Conservation (phyloP, 2,113 vertebrate species). For the Centrocercus urophasianus region DNA sequence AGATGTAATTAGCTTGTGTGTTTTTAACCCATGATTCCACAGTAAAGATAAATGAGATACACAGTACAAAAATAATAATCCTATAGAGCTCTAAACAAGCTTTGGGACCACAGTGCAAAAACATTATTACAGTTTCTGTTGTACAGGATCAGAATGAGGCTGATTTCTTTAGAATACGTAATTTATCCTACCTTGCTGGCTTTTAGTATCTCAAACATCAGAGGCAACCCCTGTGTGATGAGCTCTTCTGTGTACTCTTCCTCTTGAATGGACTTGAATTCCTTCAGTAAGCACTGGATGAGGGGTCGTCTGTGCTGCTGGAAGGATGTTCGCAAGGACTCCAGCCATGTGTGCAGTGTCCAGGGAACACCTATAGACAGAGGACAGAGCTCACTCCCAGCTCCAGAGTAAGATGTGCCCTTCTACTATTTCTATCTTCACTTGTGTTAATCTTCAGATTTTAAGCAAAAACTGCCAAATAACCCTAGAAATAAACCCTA, state of each 20-base stretch:
- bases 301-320: conserved; percentile 92
- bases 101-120: not conserved
- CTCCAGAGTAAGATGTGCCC: not conserved
- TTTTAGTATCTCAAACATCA: conserved; percentile 96
- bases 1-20: not conserved
- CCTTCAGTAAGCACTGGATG: conserved; percentile 94
- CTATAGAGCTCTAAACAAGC: not conserved
- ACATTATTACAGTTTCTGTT: not conserved
- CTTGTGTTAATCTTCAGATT: not conserved
- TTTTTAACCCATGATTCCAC: not conserved
- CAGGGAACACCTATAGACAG: conserved; percentile 88
- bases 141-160: not conserved
- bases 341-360: conserved; percentile 95
- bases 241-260: conserved; percentile 96
- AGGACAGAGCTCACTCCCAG: not conserved
- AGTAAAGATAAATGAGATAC: not conserved
- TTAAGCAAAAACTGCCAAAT: not conserved
- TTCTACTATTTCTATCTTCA: not conserved
- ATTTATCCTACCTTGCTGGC: conserved; percentile 91
- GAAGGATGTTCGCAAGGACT: conserved; percentile 93
- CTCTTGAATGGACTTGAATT: conserved; percentile 96
- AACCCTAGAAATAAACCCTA: not conserved
- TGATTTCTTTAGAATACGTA: not conserved
- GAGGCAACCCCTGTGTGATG: conserved; percentile 91
- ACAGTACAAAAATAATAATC: not conserved